Percentiles rank a stretch among this genome's conserved stretches.
Evolutionary conservation across 2,888 invertebrate species (phyloP).

Genomic region (Phengaris arion): DNA sequence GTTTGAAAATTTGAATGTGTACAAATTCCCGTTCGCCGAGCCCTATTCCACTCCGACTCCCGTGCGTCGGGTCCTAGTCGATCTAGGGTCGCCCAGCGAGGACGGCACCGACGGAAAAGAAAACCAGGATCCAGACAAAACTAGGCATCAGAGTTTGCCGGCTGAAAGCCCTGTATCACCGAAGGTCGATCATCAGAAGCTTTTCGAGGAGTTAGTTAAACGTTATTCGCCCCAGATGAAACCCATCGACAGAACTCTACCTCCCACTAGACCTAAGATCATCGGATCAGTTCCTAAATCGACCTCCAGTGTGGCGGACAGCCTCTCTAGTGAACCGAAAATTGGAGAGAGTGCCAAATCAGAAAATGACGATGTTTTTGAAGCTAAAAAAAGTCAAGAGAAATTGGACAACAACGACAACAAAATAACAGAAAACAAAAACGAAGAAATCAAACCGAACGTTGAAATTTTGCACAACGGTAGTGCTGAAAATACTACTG

Average conservation of each 20-base stretch:
- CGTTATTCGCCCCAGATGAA: slow-evolving; percentile 73
- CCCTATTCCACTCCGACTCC: slow-evolving; percentile 72
- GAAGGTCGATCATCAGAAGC: slow-evolving; percentile 66
- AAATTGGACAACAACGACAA: slow-evolving; percentile 39
- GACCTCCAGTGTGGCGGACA: slow-evolving; percentile 57
- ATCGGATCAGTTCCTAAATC: slow-evolving; percentile 70
- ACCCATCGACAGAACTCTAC: slow-evolving; percentile 69
- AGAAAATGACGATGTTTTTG: slow-evolving; percentile 66
- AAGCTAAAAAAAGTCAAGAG: slow-evolving; percentile 49
- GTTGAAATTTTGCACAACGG: slow-evolving; percentile 56
- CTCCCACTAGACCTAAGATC: slow-evolving; percentile 69
- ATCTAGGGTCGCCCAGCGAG: slow-evolving; percentile 53
- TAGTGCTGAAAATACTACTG: slow-evolving; percentile 41
- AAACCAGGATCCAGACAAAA: slow-evolving; percentile 57
- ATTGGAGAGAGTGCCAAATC: slow-evolving; percentile 45
- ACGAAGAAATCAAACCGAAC: slow-evolving; percentile 44
- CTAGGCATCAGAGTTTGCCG: slow-evolving; percentile 58
- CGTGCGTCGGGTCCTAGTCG: slow-evolving; percentile 59
- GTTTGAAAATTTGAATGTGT: slow-evolving; percentile 70
- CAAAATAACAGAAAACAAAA: slow-evolving; percentile 36
- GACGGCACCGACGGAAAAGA: slow-evolving; percentile 60
- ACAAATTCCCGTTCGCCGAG: slow-evolving; percentile 75
- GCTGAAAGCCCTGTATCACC: slow-evolving; percentile 51
- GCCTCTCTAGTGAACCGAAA: slow-evolving; percentile 54
- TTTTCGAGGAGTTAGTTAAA: slow-evolving; percentile 70